phyloP scores from a whole-genome alignment of 2,888 invertebrate genomes.

The Stegana nigrithorax region DNA sequence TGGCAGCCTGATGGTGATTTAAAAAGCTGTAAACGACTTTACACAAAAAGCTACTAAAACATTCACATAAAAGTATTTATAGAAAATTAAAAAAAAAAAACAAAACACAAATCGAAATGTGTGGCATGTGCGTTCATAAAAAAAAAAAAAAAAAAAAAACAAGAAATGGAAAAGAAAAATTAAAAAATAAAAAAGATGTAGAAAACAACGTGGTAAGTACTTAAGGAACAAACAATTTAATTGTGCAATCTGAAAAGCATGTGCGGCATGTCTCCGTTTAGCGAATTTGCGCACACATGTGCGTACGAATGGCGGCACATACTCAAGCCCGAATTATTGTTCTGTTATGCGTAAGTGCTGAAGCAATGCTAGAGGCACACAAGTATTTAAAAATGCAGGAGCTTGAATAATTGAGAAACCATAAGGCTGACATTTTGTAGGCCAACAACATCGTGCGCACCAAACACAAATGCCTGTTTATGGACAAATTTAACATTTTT shows the following conservation, averaged over 20 bases:
- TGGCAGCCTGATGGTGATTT: constrained; percentile 12
- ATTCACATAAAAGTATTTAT: neutral
- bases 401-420: too few species aligned
- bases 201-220: neutral
- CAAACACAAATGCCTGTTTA: too few species aligned
- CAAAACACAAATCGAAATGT: neutral
- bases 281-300: too few species aligned
- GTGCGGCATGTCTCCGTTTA: too few species aligned
- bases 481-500: too few species aligned
- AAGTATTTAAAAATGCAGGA: too few species aligned
- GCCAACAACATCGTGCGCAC: too few species aligned
- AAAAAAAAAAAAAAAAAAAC: neutral
- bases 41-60: neutral
- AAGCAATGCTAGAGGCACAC: too few species aligned
- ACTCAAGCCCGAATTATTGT: too few species aligned
- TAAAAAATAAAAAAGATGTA: neutral
- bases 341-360: too few species aligned
- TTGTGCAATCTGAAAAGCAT: constrained; percentile 6
- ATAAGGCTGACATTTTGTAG: too few species aligned
- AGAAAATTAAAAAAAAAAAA: constrained; percentile 5
- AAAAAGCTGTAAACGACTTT: constrained; percentile 11
- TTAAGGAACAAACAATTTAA: constrained; percentile 13
- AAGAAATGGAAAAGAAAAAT: neutral
- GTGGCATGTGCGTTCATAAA: neutral
- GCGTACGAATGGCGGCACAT: neutral